Percentiles rank a stretch among this genome's conserved stretches.
These are phyloP conservation scores for Nyctalus aviator DNA, from an alignment of 2,797 vertebrate genomes.

Conservation along the genomic window DNA sequence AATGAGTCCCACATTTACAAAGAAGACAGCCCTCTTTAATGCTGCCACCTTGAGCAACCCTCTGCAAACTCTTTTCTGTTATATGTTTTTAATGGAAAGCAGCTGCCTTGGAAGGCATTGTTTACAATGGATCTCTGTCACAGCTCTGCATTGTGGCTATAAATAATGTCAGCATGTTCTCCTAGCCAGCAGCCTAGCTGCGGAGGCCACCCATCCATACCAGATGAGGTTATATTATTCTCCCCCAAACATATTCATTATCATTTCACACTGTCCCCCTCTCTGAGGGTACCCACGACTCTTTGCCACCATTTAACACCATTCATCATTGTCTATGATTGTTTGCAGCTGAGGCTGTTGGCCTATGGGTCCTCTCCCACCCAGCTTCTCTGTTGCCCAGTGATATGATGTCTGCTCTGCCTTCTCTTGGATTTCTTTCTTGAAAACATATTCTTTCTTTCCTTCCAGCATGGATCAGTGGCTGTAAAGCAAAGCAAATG, in stretches of 20 bases:
- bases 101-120: constrained; percentile 74
- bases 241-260: constrained; percentile 73
- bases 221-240: constrained; percentile 74
- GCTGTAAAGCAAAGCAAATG: neutral
- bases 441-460: neutral
- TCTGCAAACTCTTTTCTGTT: constrained; percentile 62
- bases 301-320: constrained; percentile 42
- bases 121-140: constrained; percentile 79
- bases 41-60: constrained; percentile 45
- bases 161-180: constrained; percentile 77
- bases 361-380: neutral
- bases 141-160: constrained; percentile 64
- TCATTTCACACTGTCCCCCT: constrained; percentile 30
- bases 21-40: constrained; percentile 71
- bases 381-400: neutral
- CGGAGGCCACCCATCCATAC: constrained; percentile 65
- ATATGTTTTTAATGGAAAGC: constrained; percentile 76
- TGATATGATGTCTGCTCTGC: neutral
- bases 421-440: constrained; percentile 25
- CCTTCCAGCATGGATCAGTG: neutral
- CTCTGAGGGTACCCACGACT: constrained; percentile 61
- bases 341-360: constrained; percentile 70
- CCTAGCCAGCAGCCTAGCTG: constrained; percentile 55
- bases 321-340: constrained; percentile 65
- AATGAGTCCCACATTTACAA: constrained; percentile 75